Base-by-base conservation (phyloP, 2,113 vertebrate species). In the Syrmaticus mikado region DNA sequence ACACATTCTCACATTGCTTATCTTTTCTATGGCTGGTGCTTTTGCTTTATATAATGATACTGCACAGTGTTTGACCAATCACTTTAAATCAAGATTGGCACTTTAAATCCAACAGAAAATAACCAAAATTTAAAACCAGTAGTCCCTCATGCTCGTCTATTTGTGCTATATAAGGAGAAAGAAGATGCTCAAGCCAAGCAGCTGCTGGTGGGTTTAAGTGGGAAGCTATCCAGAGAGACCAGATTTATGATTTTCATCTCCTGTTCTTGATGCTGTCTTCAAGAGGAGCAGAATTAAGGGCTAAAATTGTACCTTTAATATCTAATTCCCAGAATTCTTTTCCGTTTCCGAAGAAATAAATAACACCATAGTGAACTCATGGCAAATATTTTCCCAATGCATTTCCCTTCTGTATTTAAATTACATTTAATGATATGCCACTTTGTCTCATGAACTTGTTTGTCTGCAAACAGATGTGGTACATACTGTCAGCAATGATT, bases 171-270 rank as follows among this genome's bases (percentile, higher is more conserved):
- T 57, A 70, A 75, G 77, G 85, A 58, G 66, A 86, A 89, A 78
- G 41, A 61, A 61, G 82, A 75, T 36, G n/a, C 43, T 76, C 68
- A 71, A 93, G 93, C 88, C 95, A 95, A 96, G 80, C 91, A 96
- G 91, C 93, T 95, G 91, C 82, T 87, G 77, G 71, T 90, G 89
- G 76, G 80, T 85, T 95, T 85, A 94, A 93, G 82, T 76, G 74
- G 89, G 73, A 89, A 96, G 62, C 74, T 91, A 77, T 85, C 50
- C 92, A 96, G 79, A 67, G 94, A 58, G 83, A 70, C 68, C 65
- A 85, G 82, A 57, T 97, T 94, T 85, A 55, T 93, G 60, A 85
- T 91, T 77, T 81, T 91, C 89, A 68, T 87, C 93, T 94, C 79
- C 82, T 86, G 34, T 72, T 94, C 87, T 77, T 84, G 68, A 81